Evolutionary conservation across 2,888 invertebrate genomes (phyloP).

Genomic region (Caenorhabditis imperialis): DNA sequence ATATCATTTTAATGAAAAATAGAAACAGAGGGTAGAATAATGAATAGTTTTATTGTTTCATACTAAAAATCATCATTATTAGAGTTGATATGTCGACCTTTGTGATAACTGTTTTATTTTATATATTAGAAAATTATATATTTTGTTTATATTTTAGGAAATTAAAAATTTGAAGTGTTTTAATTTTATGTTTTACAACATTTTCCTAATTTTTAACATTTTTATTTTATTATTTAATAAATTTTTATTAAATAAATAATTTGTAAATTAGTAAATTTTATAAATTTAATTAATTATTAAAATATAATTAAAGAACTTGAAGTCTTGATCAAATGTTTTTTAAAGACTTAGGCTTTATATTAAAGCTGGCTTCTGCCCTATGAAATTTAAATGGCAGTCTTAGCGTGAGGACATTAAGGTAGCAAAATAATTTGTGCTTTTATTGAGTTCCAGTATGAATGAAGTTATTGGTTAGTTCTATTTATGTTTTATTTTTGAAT

Average conservation of each 20-base stretch:
- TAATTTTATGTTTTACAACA: slow-evolving; percentile 63
- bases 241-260: slow-evolving; percentile 58
- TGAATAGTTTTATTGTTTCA: slow-evolving; percentile 65
- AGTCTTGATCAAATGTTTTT: slow-evolving; percentile 71
- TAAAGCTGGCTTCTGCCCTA: slow-evolving; percentile 85
- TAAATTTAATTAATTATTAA: slow-evolving; percentile 54
- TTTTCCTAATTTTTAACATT: slow-evolving; percentile 52
- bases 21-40: slow-evolving; percentile 63
- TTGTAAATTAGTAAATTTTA: slow-evolving; percentile 62
- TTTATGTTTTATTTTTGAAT: slow-evolving; percentile 64
- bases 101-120: slow-evolving; percentile 62
- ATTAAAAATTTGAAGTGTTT: slow-evolving; percentile 66
- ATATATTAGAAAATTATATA: slow-evolving; percentile 69
- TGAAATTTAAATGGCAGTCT: slow-evolving; percentile 87
- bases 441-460: slow-evolving; percentile 87
- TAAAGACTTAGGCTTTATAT: slow-evolving; percentile 79
- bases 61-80: slow-evolving; percentile 62
- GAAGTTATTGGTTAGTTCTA: slow-evolving; percentile 77
- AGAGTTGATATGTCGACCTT: slow-evolving; percentile 66
- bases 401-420: slow-evolving; percentile 87
- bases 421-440: slow-evolving; percentile 88
- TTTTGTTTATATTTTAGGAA: slow-evolving; percentile 49
- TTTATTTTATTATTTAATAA: slow-evolving; percentile 50
- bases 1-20: slow-evolving; percentile 61
- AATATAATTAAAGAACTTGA: slow-evolving; percentile 77